phyloP scores from a whole-genome alignment of 2,888 invertebrate species.

The Chrysotoxum bicinctum region DNA sequence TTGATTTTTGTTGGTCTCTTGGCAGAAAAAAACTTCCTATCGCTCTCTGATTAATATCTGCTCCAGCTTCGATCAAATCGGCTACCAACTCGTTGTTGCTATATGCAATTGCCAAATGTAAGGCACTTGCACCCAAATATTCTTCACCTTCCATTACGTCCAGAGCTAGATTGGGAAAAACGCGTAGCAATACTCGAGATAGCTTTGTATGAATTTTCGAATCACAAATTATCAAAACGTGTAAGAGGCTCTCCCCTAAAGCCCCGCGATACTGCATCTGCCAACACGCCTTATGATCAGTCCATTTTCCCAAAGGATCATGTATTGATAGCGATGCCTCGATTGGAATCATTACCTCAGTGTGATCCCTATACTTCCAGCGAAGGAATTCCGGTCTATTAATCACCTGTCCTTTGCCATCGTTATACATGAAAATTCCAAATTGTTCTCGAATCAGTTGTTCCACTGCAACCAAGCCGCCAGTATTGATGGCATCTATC shows the following conservation, averaged over 20 bases:
- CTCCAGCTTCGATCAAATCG: constrained; percentile 95
- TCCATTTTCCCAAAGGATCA: constrained; percentile 94
- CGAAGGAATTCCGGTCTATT: constrained; percentile 93
- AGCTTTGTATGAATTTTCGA: constrained; percentile 88
- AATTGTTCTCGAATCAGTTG: constrained; percentile 93
- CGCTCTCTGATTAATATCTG: constrained; percentile 95
- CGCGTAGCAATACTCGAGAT: constrained; percentile 93
- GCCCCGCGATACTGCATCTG: constrained; percentile 98
- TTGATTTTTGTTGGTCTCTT: constrained; percentile 93
- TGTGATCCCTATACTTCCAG: constrained; percentile 94
- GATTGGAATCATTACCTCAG: constrained; percentile 92
- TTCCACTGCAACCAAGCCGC: constrained; percentile 92
- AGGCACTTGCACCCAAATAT: constrained; percentile 95
- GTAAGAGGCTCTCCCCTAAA: constrained; percentile 96
- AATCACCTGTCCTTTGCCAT: constrained; percentile 91
- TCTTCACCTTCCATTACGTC: constrained; percentile 99
- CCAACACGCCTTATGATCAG: constrained; percentile 97
- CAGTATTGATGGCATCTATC: constrained; percentile 92
- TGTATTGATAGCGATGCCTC: constrained; percentile 92
- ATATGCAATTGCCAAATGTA: constrained; percentile 98
- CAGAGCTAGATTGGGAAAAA: constrained; percentile 93
- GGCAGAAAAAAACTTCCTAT: constrained; percentile 98
- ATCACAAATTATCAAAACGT: constrained; percentile 97
- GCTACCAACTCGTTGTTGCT: constrained; percentile 97
- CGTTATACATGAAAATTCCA: constrained; percentile 92